A percentile compares a stretch with the other conserved stretches of the same genome.
phyloP scores from a whole-genome alignment of 2,888 invertebrate genomes.

The Margaritifera margaritifera region DNA sequence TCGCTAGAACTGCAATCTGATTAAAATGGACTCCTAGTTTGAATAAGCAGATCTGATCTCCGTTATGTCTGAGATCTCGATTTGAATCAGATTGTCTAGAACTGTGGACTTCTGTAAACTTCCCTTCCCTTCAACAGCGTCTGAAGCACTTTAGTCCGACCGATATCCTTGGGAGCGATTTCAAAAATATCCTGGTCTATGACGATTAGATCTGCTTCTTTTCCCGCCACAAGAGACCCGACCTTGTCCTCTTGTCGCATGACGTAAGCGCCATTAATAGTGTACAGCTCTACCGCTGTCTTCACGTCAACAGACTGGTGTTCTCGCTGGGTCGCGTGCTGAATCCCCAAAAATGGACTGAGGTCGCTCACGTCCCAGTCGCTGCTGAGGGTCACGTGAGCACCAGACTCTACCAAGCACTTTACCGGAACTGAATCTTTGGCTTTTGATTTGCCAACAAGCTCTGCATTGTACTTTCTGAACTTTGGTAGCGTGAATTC shows the following conservation, averaged over 20 bases:
- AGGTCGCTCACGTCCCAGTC: conserved; percentile 35
- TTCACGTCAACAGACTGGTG: conserved; percentile 12
- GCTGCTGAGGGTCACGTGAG: conserved; percentile 28
- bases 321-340: conserved; percentile 3
- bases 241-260: conserved; percentile 20
- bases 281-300: conserved; percentile 21
- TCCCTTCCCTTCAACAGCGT: conserved; percentile 15
- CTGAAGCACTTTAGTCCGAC: conserved; percentile 8
- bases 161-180: not conserved
- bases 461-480: conserved; percentile 4
- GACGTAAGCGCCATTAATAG: conserved; percentile 15
- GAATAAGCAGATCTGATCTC: no score
- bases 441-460: conserved; percentile 14
- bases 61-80: no score
- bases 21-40: no score
- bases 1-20: no score
- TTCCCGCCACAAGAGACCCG: conserved; percentile 15
- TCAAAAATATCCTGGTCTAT: conserved; percentile 12
- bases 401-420: conserved; percentile 17
- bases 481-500: conserved; percentile 13
- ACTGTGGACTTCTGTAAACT: not conserved
- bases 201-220: conserved; percentile 18
- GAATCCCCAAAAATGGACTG: conserved; percentile 25
- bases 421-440: conserved; percentile 17
- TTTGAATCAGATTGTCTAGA: no score